Conservation (phyloP, 2,797 vertebrate genomes). For the Clarias platycephalus region DNA sequence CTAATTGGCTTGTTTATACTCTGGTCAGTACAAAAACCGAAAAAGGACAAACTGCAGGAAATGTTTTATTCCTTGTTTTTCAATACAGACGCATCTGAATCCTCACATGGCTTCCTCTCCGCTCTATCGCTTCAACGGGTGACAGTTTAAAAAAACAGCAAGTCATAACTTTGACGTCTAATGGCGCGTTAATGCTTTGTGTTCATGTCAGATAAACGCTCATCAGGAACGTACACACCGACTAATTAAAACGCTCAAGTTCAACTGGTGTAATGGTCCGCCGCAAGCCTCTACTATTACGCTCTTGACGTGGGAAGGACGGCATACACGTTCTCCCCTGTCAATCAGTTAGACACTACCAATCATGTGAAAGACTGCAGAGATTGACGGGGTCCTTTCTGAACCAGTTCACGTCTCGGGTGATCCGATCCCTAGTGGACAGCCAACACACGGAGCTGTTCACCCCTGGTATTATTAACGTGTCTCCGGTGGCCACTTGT, state of each 20-base stretch:
- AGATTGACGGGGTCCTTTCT: not conserved
- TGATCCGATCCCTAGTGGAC: not conserved
- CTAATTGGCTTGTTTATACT: no score
- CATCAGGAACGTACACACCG: not conserved
- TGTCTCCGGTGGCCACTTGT: not conserved
- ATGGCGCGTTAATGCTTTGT: not conserved
- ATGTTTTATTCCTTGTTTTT: no score
- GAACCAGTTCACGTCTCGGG: not conserved
- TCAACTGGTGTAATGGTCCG: not conserved
- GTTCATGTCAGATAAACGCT: not conserved
- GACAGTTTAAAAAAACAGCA: not conserved
- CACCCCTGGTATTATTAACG: not conserved
- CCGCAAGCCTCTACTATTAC: not conserved
- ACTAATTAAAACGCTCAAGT: not conserved
- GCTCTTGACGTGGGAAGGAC: no score
- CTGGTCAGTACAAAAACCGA: no score
- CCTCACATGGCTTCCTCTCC: not conserved
- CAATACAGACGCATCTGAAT: no score
- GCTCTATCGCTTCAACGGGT: not conserved
- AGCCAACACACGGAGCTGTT: not conserved
- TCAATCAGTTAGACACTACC: not conserved
- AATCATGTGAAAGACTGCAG: not conserved
- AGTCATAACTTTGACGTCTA: not conserved
- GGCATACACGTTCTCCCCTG: no score
- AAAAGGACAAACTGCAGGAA: no score